Conservation (phyloP, 1,140 invertebrate species). For the Ceratina japonica region DNA sequence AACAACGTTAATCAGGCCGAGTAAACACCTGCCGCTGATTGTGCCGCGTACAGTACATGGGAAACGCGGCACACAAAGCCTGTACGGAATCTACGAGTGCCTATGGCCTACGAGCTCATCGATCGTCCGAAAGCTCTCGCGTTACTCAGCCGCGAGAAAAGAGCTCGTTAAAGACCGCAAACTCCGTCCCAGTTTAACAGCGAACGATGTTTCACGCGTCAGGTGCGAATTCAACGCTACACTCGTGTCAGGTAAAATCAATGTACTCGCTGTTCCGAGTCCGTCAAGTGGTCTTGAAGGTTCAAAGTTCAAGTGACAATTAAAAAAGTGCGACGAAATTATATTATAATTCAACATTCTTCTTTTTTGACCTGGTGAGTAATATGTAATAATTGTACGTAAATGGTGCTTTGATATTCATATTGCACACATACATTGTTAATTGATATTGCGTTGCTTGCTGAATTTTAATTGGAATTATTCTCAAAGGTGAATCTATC, state of each 20-base stretch:
- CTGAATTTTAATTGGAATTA: slow-evolving; percentile 2
- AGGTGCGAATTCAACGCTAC: neutral
- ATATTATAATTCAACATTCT: too few relatives aligned
- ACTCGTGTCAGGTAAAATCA: slow-evolving; percentile 4
- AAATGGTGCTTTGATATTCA: too few relatives aligned
- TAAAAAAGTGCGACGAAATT: too few relatives aligned
- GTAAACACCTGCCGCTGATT: slow-evolving; percentile 73
- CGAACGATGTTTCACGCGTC: slow-evolving; percentile 15
- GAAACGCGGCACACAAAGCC: slow-evolving; percentile 60
- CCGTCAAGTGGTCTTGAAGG: neutral
- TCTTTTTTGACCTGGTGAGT: too few relatives aligned
- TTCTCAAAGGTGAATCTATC: neutral
- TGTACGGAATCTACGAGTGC: slow-evolving; percentile 55
- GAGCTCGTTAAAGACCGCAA: slow-evolving; percentile 55
- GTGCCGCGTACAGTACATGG: slow-evolving; percentile 66
- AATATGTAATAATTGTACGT: too few relatives aligned
- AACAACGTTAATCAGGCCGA: slow-evolving; percentile 71
- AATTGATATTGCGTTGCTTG: neutral
- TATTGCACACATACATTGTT: too few relatives aligned
- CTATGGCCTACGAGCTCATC: slow-evolving; percentile 49
- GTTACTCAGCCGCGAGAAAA: slow-evolving; percentile 59
- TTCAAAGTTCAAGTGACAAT: too few relatives aligned
- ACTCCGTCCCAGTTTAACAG: neutral
- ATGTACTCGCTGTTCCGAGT: neutral
- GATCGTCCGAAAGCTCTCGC: slow-evolving; percentile 60